Percentiles rank a stretch among this genome's conserved stretches.
phyloP scores from a whole-genome alignment of 2,797 vertebrate species.

The Synaphobranchus kaupii region DNA sequence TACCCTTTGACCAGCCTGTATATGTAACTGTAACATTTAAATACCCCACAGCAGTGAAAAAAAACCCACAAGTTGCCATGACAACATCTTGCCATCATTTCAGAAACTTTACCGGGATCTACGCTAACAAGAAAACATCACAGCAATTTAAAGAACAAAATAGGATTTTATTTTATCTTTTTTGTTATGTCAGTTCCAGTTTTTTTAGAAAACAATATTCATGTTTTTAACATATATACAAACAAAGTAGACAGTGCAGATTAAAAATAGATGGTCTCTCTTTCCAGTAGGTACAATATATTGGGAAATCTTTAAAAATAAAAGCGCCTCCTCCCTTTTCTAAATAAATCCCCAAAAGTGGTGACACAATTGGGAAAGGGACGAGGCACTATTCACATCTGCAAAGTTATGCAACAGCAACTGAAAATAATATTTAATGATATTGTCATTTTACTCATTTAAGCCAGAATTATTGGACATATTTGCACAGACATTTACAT shows the following conservation, averaged over 20 bases:
- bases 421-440: constrained; percentile 38
- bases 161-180: constrained; percentile 57
- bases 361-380: constrained; percentile 63
- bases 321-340: constrained; percentile 65
- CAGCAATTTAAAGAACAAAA: constrained; percentile 58
- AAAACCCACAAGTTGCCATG: neutral
- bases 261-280: constrained; percentile 74
- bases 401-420: constrained; percentile 50
- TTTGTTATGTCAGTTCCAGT: constrained; percentile 53
- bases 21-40: neutral
- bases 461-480: constrained; percentile 35
- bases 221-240: constrained; percentile 64
- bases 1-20: neutral
- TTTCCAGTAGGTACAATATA: constrained; percentile 66
- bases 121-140: neutral
- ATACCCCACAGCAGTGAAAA: neutral
- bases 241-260: constrained; percentile 59
- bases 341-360: constrained; percentile 71
- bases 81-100: neutral
- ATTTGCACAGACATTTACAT: constrained; percentile 55
- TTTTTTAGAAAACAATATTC: constrained; percentile 64
- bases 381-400: constrained; percentile 55
- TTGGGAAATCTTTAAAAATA: constrained; percentile 70
- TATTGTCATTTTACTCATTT: constrained; percentile 37
- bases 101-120: neutral